Evolutionary conservation across 2,888 invertebrate genomes (phyloP).

Genomic region (Deilephila elpenor): DNA sequence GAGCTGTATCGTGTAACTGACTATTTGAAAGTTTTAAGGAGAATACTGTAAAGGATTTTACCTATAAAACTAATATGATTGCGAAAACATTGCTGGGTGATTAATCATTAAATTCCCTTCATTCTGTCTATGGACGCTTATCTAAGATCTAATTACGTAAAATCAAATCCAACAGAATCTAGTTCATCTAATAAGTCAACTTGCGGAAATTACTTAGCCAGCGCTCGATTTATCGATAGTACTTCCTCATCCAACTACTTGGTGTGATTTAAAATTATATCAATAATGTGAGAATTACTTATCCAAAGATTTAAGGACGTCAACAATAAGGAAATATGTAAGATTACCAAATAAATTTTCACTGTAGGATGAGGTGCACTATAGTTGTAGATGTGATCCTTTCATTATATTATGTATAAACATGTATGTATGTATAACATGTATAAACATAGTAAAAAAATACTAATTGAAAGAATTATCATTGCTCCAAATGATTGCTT

Average conservation of each 20-base stretch:
- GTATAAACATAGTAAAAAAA: too few species aligned
- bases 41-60: background rate
- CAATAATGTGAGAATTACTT: background rate
- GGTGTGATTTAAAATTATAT: background rate
- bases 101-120: background rate
- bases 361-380: too few species aligned
- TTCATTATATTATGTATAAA: too few species aligned
- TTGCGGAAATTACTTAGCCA: slow-evolving; percentile 1
- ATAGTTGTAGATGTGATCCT: too few species aligned
- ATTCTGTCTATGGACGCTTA: background rate
- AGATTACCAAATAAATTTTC: too few species aligned
- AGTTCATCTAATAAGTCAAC: background rate
- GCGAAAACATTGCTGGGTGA: background rate
- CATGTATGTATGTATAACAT: too few species aligned
- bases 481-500: too few species aligned
- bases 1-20: background rate
- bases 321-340: too few species aligned
- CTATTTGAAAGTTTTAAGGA: background rate
- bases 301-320: background rate
- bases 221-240: background rate
- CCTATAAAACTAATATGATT: too few species aligned
- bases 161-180: background rate
- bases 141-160: background rate
- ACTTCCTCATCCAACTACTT: background rate
- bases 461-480: too few species aligned